Conservation (phyloP, 2,888 invertebrate species). For the Dioctria rufipes region DNA sequence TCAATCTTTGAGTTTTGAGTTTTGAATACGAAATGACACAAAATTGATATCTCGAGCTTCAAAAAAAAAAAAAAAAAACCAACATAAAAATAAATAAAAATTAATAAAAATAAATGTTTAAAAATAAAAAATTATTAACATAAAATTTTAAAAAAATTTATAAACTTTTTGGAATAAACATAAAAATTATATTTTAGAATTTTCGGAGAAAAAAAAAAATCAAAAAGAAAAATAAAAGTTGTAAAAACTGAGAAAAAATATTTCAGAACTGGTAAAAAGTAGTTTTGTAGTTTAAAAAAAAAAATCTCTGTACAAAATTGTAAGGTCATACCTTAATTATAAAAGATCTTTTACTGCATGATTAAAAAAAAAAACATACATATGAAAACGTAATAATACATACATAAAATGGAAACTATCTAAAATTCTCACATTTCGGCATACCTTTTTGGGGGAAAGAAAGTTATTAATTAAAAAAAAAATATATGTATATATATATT, state of each 20-base stretch:
- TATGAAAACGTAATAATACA: constrained; percentile 3
- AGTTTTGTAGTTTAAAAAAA: constrained; percentile 51
- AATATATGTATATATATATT: too few relatives aligned
- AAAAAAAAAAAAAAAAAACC: constrained; percentile 44
- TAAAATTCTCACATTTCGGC: constrained; percentile 5
- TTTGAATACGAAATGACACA: constrained; percentile 20
- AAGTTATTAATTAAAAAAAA: constrained; percentile 2
- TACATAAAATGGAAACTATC: too few relatives aligned
- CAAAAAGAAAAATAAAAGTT: constrained; percentile 1
- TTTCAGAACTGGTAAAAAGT: constrained; percentile 33
- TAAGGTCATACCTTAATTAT: constrained; percentile 49
- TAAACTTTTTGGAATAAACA: constrained; percentile 49
- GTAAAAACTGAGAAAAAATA: constrained; percentile 38
- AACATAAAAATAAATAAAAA: constrained; percentile 45
- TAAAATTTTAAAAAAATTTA: constrained; percentile 10
- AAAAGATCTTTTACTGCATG: constrained; percentile 57
- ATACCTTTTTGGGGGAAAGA: background rate
- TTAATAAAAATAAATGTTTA: constrained; percentile 39
- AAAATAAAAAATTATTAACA: background rate
- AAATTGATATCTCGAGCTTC: constrained; percentile 53
- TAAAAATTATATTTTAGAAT: constrained; percentile 51
- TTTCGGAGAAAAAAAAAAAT: constrained; percentile 45
- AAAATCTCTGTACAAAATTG: constrained; percentile 52
- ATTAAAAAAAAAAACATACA: constrained; percentile 27
- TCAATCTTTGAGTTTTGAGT: background rate